Conservation (phyloP, 2,113 vertebrate genomes). For the Brachyistius frenatus region DNA sequence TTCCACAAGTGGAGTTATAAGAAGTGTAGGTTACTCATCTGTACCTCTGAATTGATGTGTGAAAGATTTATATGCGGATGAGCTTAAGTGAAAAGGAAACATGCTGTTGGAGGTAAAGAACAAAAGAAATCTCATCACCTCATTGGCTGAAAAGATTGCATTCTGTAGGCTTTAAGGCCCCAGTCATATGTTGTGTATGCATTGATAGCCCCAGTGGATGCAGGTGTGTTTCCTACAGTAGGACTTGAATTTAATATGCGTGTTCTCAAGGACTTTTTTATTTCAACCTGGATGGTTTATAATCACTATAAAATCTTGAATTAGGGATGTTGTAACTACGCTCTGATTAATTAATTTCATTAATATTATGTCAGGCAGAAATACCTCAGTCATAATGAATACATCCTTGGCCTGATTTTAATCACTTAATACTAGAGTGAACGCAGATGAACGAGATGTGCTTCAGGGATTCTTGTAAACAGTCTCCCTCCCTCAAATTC, state of each 20-base stretch:
- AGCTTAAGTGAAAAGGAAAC: neutral
- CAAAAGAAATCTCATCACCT: neutral
- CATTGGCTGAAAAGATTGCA: neutral
- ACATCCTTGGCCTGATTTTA: slow-evolving; percentile 58
- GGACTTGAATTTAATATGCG: neutral
- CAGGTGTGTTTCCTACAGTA: neutral
- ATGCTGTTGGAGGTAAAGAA: neutral
- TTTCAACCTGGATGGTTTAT: slow-evolving; percentile 1
- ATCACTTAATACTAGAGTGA: slow-evolving; percentile 59
- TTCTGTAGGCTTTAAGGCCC: neutral
- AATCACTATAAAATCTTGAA: slow-evolving; percentile 46
- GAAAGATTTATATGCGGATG: neutral
- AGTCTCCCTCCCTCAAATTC: slow-evolving; percentile 16
- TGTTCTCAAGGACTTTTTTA: slow-evolving; percentile 18
- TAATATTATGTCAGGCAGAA: slow-evolving; percentile 73
- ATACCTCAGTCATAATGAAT: slow-evolving; percentile 65
- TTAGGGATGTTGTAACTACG: slow-evolving; percentile 26
- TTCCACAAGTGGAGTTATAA: slow-evolving; percentile 27
- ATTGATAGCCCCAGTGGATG: neutral
- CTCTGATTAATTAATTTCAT: slow-evolving; percentile 65
- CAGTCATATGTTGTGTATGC: neutral
- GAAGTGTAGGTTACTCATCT: slow-evolving; percentile 18
- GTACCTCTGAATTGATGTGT: neutral
- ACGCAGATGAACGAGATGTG: slow-evolving; percentile 61
- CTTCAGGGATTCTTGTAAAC: slow-evolving; percentile 53